Base-by-base conservation (phyloP, 2,113 vertebrate species). In the Anoura caudifer region DNA sequence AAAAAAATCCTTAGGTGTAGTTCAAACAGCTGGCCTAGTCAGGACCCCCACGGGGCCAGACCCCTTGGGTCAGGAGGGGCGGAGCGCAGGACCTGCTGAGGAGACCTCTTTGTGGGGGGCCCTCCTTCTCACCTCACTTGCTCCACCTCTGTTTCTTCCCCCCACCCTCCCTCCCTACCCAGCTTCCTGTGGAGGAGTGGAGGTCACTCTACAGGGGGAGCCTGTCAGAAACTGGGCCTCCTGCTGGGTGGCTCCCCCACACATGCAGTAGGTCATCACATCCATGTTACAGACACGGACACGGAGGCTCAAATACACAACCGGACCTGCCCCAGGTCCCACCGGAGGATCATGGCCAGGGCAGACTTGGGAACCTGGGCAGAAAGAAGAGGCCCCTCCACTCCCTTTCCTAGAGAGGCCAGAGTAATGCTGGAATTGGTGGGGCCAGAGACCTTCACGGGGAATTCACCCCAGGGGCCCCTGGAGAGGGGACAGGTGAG, bases 211-310 rank as follows among this genome's bases (percentile, higher is more conserved):
- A 31, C 28, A 17, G 33, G 9, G 56, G 73, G 56, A 43, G 47
- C 38, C 81, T 0, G 0, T 19, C 0, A 20, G 38, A 31, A 33
- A 4, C 20, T 2, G 3, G 28, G 24, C 4, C 24, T 11, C 1
- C 4, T 3, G 28, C n/a, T 47, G 31, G 61, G 15, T 12, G 17
- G 45, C 82, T 20, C 69, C 22, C 9, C 11, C 1, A 22, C 1
- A 43, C 0, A 4, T 38, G 56, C 24, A 41, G 81, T 12, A 5
- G 22, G 36, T 16, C 54, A 28, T n/a, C 26, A 50, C 12, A 31
- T 72, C 67, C 22, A 5, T 31, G 36, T 17, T 19, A 59, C 7
- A 50, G 56, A 90, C 65, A 28, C 28, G 79, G 86, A 67, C 65
- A 87, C 47, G 0, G 5, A 80, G 56, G 52, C 65, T 56, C 54